Conservation (phyloP, 2,797 vertebrate species). For the Sebastes hubbsi region DNA sequence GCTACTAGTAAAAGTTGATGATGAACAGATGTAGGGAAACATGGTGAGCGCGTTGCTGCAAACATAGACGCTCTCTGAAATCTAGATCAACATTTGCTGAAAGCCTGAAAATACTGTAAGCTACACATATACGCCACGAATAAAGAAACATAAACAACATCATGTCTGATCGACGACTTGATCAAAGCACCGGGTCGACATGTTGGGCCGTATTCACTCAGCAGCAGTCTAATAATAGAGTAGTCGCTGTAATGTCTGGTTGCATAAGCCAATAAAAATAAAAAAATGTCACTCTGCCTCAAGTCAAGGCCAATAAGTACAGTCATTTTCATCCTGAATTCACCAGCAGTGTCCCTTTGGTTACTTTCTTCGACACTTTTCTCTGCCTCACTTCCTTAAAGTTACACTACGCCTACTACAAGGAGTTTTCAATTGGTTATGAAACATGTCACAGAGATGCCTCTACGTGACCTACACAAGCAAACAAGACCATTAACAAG, state of each 20-base stretch:
- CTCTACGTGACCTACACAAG: neutral
- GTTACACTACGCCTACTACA: neutral
- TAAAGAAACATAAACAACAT: neutral
- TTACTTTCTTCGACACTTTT: neutral
- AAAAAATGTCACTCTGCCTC: neutral
- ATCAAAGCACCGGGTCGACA: constrained; percentile 1
- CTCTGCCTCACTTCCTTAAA: neutral
- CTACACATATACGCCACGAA: neutral
- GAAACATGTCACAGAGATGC: neutral
- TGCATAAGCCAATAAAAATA: neutral
- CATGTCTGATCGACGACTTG: neutral
- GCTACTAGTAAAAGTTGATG: neutral
- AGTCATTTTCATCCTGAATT: neutral
- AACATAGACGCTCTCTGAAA: neutral
- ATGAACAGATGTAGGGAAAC: neutral
- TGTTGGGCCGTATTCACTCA: neutral
- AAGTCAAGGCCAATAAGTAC: neutral
- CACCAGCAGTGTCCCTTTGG: neutral
- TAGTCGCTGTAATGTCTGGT: neutral
- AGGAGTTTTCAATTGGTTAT: neutral
- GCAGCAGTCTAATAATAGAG: constrained; percentile 14
- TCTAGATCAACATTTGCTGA: neutral
- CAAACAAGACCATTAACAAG: neutral
- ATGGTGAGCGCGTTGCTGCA: neutral
- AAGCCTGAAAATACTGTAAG: neutral